Evolutionary conservation across 2,888 invertebrate species (phyloP).

Genomic region (Nineta flava): DNA sequence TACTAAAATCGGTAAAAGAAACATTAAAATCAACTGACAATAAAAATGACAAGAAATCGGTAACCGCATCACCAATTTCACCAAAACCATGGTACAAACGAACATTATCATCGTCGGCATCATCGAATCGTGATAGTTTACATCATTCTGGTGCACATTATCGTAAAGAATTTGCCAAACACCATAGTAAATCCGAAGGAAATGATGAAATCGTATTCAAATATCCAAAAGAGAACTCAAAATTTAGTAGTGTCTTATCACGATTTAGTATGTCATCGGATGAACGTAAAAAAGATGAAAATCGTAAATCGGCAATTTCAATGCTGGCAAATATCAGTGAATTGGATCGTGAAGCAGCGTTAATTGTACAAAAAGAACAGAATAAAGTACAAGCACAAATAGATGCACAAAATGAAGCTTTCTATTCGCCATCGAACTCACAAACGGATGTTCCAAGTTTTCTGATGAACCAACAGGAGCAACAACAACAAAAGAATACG

Average conservation of each 20-base stretch:
- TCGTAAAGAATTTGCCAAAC: slow-evolving; percentile 16
- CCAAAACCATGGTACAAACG: slow-evolving; percentile 54
- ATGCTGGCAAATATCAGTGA: slow-evolving; percentile 62
- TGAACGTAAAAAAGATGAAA: slow-evolving; percentile 22
- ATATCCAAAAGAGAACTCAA: slow-evolving; percentile 28
- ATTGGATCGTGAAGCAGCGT: slow-evolving; percentile 60
- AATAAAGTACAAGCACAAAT: slow-evolving; percentile 15
- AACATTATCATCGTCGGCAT: slow-evolving; percentile 17
- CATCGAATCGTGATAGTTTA: slow-evolving; percentile 9
- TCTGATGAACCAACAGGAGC: slow-evolving; percentile 23
- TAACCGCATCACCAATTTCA: slow-evolving; percentile 25
- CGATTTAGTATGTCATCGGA: slow-evolving; percentile 12
- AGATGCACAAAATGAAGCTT: slow-evolving; percentile 19
- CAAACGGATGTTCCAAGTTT: slow-evolving; percentile 22
- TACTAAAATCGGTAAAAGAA: slow-evolving; percentile 28
- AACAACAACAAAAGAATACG: slow-evolving; percentile 14
- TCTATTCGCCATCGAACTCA: slow-evolving; percentile 14
- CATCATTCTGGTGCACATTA: slow-evolving; percentile 16
- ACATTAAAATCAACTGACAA: slow-evolving; percentile 11
- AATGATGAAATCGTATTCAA: slow-evolving; percentile 24
- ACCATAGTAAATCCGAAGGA: slow-evolving; percentile 14
- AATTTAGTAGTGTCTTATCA: slow-evolving; percentile 13
- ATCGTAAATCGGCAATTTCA: slow-evolving; percentile 39
- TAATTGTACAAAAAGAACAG: slow-evolving; percentile 46
- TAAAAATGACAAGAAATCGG: slow-evolving; percentile 10